Base-by-base conservation (phyloP, 2,888 invertebrate genomes). In the Macrophya annulata region DNA sequence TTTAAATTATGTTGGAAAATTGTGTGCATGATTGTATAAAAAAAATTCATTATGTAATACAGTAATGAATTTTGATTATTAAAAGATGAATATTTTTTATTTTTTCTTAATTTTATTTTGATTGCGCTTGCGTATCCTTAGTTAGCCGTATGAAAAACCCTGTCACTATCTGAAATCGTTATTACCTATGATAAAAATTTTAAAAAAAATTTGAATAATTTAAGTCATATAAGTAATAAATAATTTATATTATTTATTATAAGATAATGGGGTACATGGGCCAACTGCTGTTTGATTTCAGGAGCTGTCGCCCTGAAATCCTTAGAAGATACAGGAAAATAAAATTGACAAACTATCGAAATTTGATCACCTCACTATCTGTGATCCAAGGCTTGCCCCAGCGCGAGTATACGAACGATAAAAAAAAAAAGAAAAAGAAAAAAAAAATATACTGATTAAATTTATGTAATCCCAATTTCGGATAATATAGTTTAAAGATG, bases 231-330 rank as follows among this genome's bases (percentile, higher is more conserved):
- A 59, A 21, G 15, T 31, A 81, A 81, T 81, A 81, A 81, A 81
- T 81, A 62, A 81, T 81, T n/a, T 17, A 43, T 62, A 62, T 81
- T 81, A 77, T 77, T 77, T 77, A 77, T 77, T 77, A 77, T 77
- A 81, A 62, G 79, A 85, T 45, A 43, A 71, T 88, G 83, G 92
- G 91, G 90, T 92, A 91, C 90, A 92, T 90, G 91, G 89, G 90
- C 91, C 90, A 89, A 90, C 89, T 87, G 87, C 88, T 91, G 89
- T 93, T 91, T 93, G 93, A 89, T 93, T 93, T 93, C 93, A 93
- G 93, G 93, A 93, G 92, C 93, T 93, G 93, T 93, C 93, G 90
- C 93, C 93, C 92, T 93, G 93, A 93, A 93, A 93, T 92, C 91
- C 92, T 92, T 93, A 92, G 91, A 91, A 89, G 92, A 91, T 88